Evolutionary conservation across 1,140 invertebrate genomes (phyloP).

Genomic region (Aphaenogaster ashmeadi): DNA sequence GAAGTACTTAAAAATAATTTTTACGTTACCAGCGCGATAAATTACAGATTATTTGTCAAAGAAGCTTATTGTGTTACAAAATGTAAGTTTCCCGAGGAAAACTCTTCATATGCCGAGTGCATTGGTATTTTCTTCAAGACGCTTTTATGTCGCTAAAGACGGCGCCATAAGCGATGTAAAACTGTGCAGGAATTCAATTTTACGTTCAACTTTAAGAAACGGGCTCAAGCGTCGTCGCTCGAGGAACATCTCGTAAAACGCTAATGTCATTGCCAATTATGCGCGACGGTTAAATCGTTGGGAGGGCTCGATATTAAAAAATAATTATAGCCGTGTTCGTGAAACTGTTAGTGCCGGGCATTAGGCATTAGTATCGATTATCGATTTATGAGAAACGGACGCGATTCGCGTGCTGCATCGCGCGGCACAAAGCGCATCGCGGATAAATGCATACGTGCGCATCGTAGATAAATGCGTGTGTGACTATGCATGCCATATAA

Average conservation of each 20-base stretch:
- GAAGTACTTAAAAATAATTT: conserved; percentile 2
- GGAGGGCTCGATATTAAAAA: conserved; percentile 46
- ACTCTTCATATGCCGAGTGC: neutral
- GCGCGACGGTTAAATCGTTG: conserved; percentile 27
- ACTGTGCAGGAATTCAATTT: conserved; percentile 58
- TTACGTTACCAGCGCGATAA: neutral
- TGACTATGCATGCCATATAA: conserved; percentile 37
- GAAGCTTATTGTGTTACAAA: conserved; percentile 30
- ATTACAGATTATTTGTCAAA: conserved; percentile 18
- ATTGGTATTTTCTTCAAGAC: conserved; percentile 47
- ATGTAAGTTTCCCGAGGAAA: conserved; percentile 15
- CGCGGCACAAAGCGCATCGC: conserved; percentile 24
- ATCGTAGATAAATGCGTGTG: conserved; percentile 33
- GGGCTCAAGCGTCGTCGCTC: conserved; percentile 36
- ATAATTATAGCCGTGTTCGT: conserved; percentile 32
- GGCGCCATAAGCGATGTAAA: conserved; percentile 58
- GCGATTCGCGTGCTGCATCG: conserved; percentile 25
- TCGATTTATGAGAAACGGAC: conserved; percentile 60
- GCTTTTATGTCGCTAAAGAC: conserved; percentile 52
- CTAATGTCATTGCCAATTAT: conserved; percentile 54
- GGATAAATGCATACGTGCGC: conserved; percentile 11
- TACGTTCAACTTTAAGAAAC: conserved; percentile 61
- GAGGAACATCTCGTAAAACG: conserved; percentile 42
- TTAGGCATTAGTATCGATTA: conserved; percentile 51
- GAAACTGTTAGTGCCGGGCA: neutral